Evolutionary conservation across 2,113 vertebrate genomes (phyloP), one percentile per base, ranked within the genome.

Genomic region (Pseudorasbora parva): DNA sequence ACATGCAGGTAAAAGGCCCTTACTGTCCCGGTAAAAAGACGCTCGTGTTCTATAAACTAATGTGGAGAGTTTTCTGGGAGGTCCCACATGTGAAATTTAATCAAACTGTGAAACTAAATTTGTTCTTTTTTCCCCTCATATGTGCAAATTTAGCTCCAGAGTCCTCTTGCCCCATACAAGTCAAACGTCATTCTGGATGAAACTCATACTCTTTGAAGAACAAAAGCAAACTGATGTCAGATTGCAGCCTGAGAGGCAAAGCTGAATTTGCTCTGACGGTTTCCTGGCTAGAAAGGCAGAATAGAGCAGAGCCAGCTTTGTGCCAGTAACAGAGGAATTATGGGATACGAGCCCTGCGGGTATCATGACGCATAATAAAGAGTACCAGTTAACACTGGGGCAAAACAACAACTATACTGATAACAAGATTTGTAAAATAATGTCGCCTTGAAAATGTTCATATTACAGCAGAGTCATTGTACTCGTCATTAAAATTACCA

Each of bases 201-300:
- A 85, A 87, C 83, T 82, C 85, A 84, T 91, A 87, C 82, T 81
- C 71, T 88, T 79, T 91, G 91, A 90, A 91, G 89, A 84, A 88
- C 85, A 33, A 82, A 87, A 89, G 86, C 75, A 86, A 85, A 88
- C 85, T 87, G 89, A 88, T 87, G 87, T 91, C 57, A 43, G 84
- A 82, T 84, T 1, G 47, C 78, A 88, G 74, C 86, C 78, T 86
- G 89, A 89, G 91, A 77, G 87, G 78, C 85, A 86, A 88, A 90
- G 82, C 86, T 78, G 89, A 92, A 93, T 88, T 88, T 71, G 62
- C 81, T 76, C 51, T 88, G 92, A 93, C 87, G 5, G 2, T 76
- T 92, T 89, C 64, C 90, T 93, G 92, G 92, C 92, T 90, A 86
- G 57, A 76, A 78, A 86, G 84, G 82, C 86, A 68, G 56, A 85